Evolutionary conservation across 2,888 invertebrate species (phyloP).

Genomic region (Pegoplata infirma): DNA sequence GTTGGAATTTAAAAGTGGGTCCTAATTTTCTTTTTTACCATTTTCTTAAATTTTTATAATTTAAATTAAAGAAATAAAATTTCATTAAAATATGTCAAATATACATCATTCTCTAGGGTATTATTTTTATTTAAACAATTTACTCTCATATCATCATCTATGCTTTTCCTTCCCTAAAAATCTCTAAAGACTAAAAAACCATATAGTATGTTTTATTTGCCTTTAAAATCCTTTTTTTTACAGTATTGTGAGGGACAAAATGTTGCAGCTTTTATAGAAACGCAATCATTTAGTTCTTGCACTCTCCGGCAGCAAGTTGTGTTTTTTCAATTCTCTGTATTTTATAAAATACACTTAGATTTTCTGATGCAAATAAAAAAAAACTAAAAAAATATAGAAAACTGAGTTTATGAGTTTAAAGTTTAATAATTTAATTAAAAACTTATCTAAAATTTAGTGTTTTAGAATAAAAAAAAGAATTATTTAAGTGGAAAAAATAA

Average conservation of each 20-base stretch:
- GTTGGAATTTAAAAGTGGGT: too few relatives aligned
- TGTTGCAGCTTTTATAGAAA: slow-evolving; percentile 55
- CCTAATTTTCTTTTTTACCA: too few relatives aligned
- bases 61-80: too few relatives aligned
- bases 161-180: not conserved
- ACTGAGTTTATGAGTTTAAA: slow-evolving; percentile 43
- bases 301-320: slow-evolving; percentile 79
- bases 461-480: slow-evolving; percentile 6
- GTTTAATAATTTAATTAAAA: slow-evolving; percentile 33
- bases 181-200: not conserved
- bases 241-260: slow-evolving; percentile 40
- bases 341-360: slow-evolving; percentile 41
- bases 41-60: too few relatives aligned
- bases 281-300: slow-evolving; percentile 79
- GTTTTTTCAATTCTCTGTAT: slow-evolving; percentile 72
- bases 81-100: not conserved
- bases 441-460: not conserved
- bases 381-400: slow-evolving; percentile 8
- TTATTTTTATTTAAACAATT: slow-evolving; percentile 9
- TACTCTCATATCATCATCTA: slow-evolving; percentile 18
- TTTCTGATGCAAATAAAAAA: slow-evolving; percentile 51
- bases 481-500: slow-evolving; percentile 17
- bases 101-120: not conserved
- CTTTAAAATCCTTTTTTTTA: slow-evolving; percentile 30
- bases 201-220: slow-evolving; percentile 6